phyloP scores from a whole-genome alignment of 2,888 invertebrate genomes.

The Panzeria rudis region DNA sequence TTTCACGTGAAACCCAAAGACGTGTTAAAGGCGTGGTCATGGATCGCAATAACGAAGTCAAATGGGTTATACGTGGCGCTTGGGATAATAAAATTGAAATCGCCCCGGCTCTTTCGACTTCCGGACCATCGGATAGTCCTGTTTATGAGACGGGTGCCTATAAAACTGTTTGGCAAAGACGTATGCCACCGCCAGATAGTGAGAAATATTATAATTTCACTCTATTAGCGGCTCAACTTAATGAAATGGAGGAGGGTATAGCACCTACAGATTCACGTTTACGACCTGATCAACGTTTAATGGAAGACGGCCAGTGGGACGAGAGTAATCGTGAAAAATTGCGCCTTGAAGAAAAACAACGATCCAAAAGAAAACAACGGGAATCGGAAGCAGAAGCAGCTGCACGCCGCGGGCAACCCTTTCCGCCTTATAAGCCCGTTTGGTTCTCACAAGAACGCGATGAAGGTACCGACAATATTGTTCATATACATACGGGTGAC shows the following conservation, averaged over 20 bases:
- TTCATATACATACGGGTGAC: slow-evolving; percentile 92
- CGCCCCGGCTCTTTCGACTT: slow-evolving; percentile 92
- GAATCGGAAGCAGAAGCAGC: slow-evolving; percentile 92
- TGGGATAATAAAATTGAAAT: slow-evolving; percentile 99
- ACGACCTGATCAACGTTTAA: slow-evolving; percentile 98
- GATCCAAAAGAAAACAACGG: slow-evolving; percentile 89
- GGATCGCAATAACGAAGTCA: slow-evolving; percentile 89
- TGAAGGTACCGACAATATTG: slow-evolving; percentile 87
- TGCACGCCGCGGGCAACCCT: slow-evolving; percentile 87
- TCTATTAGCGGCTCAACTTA: slow-evolving; percentile 96
- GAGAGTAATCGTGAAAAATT: slow-evolving; percentile 94
- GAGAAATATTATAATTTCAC: slow-evolving; percentile 97
- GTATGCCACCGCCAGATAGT: slow-evolving; percentile 88
- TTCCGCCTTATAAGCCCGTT: slow-evolving; percentile 90
- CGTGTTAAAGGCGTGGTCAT: slow-evolving; percentile 93
- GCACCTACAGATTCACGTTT: slow-evolving; percentile 97
- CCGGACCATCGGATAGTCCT: slow-evolving; percentile 89
- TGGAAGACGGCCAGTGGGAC: slow-evolving; percentile 97
- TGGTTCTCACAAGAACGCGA: slow-evolving; percentile 96
- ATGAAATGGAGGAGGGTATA: slow-evolving; percentile 95
- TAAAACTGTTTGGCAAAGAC: slow-evolving; percentile 93
- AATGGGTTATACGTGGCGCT: slow-evolving; percentile 91
- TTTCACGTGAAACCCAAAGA: slow-evolving; percentile 97
- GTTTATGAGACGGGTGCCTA: slow-evolving; percentile 96
- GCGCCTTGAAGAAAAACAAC: slow-evolving; percentile 97